These are phyloP conservation scores for Sycophila texana DNA, from an alignment of 2,888 invertebrate genomes.

Conservation along the genomic window DNA sequence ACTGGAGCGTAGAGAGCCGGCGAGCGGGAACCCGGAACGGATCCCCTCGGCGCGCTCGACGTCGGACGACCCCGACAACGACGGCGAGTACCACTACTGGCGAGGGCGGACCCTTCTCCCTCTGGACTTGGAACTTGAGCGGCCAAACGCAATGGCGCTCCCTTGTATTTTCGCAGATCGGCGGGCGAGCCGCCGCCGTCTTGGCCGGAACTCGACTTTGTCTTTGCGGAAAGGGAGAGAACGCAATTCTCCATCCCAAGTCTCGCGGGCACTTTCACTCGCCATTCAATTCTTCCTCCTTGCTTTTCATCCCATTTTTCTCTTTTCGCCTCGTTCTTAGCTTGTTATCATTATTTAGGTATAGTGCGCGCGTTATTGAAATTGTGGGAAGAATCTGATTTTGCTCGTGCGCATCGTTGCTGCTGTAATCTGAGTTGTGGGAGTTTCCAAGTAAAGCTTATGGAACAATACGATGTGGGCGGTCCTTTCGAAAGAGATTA, in stretches of 20 bases:
- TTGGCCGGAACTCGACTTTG: constrained; percentile 29
- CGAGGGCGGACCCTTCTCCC: constrained; percentile 30
- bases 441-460: too few species aligned
- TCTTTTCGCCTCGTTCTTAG: too few species aligned
- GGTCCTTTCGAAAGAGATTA: too few species aligned
- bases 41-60: constrained; percentile 44
- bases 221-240: neutral
- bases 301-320: too few species aligned
- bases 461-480: too few species aligned
- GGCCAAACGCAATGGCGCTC: constrained; percentile 27
- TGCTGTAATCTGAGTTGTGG: too few species aligned
- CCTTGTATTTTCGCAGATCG: constrained; percentile 31
- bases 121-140: constrained; percentile 37
- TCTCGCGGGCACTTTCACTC: too few species aligned
- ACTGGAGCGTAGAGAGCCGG: constrained; percentile 51
- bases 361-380: too few species aligned
- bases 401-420: too few species aligned
- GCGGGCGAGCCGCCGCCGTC: constrained; percentile 7
- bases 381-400: too few species aligned
- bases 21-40: constrained; percentile 37
- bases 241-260: neutral
- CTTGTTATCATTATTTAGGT: too few species aligned
- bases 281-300: too few species aligned
- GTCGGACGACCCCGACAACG: constrained; percentile 26
- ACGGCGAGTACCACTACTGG: neutral